Conservation (phyloP, 2,888 invertebrate species). For the Drosophila macrothrix region DNA sequence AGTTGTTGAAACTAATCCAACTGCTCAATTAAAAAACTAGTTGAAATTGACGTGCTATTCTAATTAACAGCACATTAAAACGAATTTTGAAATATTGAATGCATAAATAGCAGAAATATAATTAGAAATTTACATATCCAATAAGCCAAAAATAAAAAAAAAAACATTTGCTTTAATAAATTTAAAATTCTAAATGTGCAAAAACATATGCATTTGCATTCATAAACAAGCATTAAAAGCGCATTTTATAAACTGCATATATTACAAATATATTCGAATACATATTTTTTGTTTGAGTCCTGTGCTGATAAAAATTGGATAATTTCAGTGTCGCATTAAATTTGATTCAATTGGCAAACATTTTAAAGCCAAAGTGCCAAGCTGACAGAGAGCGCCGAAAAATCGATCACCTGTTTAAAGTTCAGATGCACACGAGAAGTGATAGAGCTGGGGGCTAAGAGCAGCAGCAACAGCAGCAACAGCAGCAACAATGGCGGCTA, state of each 20-base stretch:
- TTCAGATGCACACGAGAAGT: constrained; percentile 33
- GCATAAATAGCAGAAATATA: neutral
- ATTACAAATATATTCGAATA: neutral
- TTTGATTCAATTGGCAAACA: constrained; percentile 46
- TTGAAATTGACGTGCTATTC: neutral
- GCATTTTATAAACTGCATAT: neutral
- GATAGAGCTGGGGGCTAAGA: neutral
- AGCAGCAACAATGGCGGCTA: constrained; percentile 59
- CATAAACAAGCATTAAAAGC: neutral
- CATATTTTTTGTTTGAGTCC: constrained; percentile 5
- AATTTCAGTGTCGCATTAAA: constrained; percentile 51
- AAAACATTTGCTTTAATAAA: neutral
- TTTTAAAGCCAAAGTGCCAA: constrained; percentile 34
- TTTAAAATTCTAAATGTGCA: neutral
- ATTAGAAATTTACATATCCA: constrained; percentile 8
- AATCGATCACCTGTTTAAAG: constrained; percentile 79
- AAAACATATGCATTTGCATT: neutral
- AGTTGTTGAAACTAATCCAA: neutral
- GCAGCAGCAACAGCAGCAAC: constrained; percentile 25
- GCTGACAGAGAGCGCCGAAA: constrained; percentile 34
- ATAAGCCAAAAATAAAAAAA: neutral
- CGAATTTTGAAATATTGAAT: neutral
- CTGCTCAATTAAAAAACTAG: neutral
- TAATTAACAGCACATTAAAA: neutral
- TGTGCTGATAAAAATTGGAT: no score